Evolutionary conservation across 1,140 invertebrate genomes (phyloP), one percentile per base, ranked within the genome.

Genomic region (Pogonomyrmex barbatus): DNA sequence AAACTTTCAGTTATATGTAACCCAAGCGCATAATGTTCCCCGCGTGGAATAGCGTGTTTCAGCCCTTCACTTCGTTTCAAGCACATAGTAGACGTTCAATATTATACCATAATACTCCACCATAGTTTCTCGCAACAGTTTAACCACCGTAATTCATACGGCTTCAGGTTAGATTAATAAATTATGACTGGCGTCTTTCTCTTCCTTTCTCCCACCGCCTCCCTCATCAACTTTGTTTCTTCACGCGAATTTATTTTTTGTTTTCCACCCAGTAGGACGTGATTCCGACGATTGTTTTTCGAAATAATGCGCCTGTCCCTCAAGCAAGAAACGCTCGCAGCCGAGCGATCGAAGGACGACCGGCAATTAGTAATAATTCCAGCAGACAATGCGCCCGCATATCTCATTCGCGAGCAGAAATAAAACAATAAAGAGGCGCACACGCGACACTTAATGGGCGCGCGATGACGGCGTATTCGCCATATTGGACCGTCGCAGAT

Each of bases 341-440:
- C 60, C 65, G 65, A 68, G 39, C 79, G 87, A 73, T 89, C 92
- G 90, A 93, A 92, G 92, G 91, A 92, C 92, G 88, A 91, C 86
- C 83, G 86, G 89, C 91, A 93, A 93, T 93, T 93, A 93, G 92
- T 93, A 91, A 92, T 93, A 92, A 92, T 92, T 93, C 87, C 86
- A 87, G 65, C 88, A 90, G 91, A 92, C 91, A 92, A 91, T 91
- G 88, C 88, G 88, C 92, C 92, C 92, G 92, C 90, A 92, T 92
- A 86, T 87, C 65, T 90, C 83, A 91, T 92, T 90, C 78, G 86
- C 85, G 56, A 87, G 82, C 75, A 54, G 83, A 56, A n/a, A n/a
- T n/a, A n/a, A n/a, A n/a, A 89, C 71, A 87, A 90, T 82, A 71
- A 83, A 91, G 60, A 85, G 82, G 24, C 75, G 62, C 71, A 75